phyloP scores from a whole-genome alignment of 2,113 vertebrate species.

The Spermophilus dauricus region DNA sequence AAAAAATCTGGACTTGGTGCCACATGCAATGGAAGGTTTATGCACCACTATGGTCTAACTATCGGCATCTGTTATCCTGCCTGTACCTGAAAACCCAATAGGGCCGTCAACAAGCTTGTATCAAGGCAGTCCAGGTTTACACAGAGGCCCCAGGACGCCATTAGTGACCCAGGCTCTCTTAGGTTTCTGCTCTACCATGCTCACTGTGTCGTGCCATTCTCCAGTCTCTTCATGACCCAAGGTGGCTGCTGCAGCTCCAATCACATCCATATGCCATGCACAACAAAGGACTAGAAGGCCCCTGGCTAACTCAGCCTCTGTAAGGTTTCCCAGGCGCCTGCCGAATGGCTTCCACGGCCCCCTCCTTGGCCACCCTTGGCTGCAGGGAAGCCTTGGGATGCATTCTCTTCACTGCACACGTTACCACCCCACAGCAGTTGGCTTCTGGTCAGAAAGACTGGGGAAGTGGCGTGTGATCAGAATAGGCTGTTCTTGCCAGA shows the following conservation, averaged over 20 bases:
- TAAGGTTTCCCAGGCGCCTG: not conserved
- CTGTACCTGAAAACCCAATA: not conserved
- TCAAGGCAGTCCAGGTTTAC: not conserved
- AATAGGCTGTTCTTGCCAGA: not conserved
- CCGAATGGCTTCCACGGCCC: not conserved
- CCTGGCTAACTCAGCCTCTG: not conserved
- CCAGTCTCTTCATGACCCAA: not conserved
- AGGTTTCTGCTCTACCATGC: not conserved
- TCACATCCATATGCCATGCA: not conserved
- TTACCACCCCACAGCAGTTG: not conserved
- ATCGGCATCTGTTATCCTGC: not conserved
- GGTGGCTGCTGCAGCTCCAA: not conserved
- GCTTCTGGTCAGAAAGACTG: not conserved
- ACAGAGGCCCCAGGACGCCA: not conserved
- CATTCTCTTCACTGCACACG: not conserved
- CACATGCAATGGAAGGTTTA: not conserved
- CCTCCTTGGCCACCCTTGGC: not conserved
- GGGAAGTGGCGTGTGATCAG: not conserved
- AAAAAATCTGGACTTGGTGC: not conserved
- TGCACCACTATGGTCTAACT: not conserved
- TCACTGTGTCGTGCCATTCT: not conserved
- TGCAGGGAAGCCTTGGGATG: not conserved
- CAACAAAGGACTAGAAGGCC: not conserved
- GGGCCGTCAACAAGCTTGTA: not conserved
- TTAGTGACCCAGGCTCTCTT: not conserved